phyloP scores from a whole-genome alignment of 2,888 invertebrate species.

The Ennomos quercinarius region DNA sequence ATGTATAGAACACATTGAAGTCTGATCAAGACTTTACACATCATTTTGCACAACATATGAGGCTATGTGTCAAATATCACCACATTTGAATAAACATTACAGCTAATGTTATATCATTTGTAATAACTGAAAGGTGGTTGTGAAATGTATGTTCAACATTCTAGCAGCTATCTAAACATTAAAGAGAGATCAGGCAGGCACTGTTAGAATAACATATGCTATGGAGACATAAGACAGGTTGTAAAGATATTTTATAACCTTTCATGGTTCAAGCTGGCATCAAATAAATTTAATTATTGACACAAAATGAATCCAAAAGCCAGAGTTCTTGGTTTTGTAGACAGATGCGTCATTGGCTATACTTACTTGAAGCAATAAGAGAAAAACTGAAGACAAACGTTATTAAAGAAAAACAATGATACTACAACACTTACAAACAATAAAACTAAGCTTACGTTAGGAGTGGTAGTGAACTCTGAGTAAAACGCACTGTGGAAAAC shows the following conservation, averaged over 20 bases:
- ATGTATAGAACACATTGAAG: no score
- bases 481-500: conserved; percentile 23
- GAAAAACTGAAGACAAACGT: conserved; percentile 43
- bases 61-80: no score
- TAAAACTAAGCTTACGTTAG: conserved; percentile 15
- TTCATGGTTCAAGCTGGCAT: conserved; percentile 2
- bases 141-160: no score
- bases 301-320: conserved; percentile 1
- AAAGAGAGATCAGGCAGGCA: no score
- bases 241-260: no score
- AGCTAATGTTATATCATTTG: no score
- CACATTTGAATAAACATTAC: no score
- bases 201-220: neutral
- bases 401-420: conserved; percentile 17
- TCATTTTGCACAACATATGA: no score
- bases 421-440: conserved; percentile 10
- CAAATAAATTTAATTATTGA: neutral
- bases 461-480: neutral
- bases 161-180: no score
- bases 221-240: no score
- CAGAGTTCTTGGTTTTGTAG: conserved; percentile 27
- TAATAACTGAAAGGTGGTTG: no score
- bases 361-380: conserved; percentile 56
- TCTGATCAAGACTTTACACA: no score
- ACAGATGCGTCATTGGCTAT: conserved; percentile 71